A percentile compares a stretch with the other conserved stretches of the same genome.
phyloP scores from a whole-genome alignment of 2,888 invertebrate species.

The Polydrusus tereticollis region DNA sequence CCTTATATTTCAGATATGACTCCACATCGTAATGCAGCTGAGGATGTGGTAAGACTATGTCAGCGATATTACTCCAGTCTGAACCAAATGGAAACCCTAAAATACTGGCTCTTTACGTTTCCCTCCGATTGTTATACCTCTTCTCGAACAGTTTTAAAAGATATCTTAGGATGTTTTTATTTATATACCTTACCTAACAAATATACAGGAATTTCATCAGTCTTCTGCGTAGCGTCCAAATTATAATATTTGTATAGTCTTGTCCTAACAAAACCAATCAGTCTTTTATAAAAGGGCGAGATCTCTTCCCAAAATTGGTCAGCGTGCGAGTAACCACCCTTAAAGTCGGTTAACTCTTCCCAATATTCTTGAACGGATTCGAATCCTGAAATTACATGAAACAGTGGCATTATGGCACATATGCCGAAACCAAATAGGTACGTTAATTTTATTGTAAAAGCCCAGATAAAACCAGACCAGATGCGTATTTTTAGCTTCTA shows the following conservation, averaged over 20 bases:
- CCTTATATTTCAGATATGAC: slow-evolving; percentile 56
- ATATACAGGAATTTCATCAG: slow-evolving; percentile 67
- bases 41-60: slow-evolving; percentile 71
- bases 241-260: slow-evolving; percentile 68
- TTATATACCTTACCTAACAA: slow-evolving; percentile 67
- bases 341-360: slow-evolving; percentile 71
- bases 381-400: slow-evolving; percentile 60
- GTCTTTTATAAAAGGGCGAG: slow-evolving; percentile 70
- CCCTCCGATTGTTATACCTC: too few species aligned
- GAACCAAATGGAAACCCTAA: slow-evolving; percentile 72
- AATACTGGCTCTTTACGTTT: slow-evolving; percentile 43
- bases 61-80: slow-evolving; percentile 73
- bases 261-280: slow-evolving; percentile 70
- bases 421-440: too few species aligned
- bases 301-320: slow-evolving; percentile 71
- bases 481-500: too few species aligned
- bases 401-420: too few species aligned
- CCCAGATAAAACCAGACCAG: too few species aligned
- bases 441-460: too few species aligned
- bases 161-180: background rate
- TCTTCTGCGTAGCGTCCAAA: slow-evolving; percentile 62
- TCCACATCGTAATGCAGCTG: slow-evolving; percentile 58
- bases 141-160: too few species aligned
- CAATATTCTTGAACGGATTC: slow-evolving; percentile 70
- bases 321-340: slow-evolving; percentile 69